Percentiles rank a stretch among this genome's conserved stretches.
These are phyloP conservation scores for Himalopsyche kuldschensis DNA, from an alignment of 2,888 invertebrate genomes.

Conservation along the genomic window DNA sequence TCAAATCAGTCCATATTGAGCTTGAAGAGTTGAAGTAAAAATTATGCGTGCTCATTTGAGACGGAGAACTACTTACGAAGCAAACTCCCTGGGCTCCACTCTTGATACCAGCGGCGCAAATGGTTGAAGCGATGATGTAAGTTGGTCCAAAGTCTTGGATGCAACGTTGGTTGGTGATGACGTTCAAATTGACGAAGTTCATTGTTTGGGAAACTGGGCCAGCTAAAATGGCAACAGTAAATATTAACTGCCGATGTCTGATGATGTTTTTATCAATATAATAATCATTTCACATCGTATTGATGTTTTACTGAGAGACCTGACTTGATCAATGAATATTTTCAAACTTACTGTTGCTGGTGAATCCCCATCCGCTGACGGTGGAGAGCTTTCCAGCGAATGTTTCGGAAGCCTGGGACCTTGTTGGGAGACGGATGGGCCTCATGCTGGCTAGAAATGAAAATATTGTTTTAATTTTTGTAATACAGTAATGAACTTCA, in stretches of 20 bases:
- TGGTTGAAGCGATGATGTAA: conserved; percentile 43
- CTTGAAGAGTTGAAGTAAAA: too few relatives aligned
- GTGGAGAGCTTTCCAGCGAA: conserved; percentile 7
- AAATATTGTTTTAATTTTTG: too few relatives aligned
- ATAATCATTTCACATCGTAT: too few relatives aligned
- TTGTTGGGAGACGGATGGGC: not conserved
- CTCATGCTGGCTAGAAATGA: not conserved
- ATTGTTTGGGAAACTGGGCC: conserved; percentile 46
- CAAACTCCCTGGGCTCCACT: conserved; percentile 48
- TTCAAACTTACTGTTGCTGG: conserved; percentile 14
- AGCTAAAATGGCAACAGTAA: conserved; percentile 42
- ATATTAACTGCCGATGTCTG: too few relatives aligned
- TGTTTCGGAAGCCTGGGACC: not conserved
- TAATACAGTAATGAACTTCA: too few relatives aligned
- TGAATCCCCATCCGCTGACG: conserved; percentile 27
- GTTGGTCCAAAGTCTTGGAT: conserved; percentile 44
- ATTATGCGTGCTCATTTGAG: conserved; percentile 38
- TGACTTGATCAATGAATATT: not conserved
- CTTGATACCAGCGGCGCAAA: conserved; percentile 50
- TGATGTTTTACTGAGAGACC: too few relatives aligned
- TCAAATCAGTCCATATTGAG: too few relatives aligned
- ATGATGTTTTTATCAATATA: too few relatives aligned
- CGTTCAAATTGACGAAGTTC: conserved; percentile 52
- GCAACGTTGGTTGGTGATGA: conserved; percentile 49
- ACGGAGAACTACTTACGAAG: conserved; percentile 30